Conservation (phyloP, 1,140 invertebrate genomes). For the Bombus breviceps region DNA sequence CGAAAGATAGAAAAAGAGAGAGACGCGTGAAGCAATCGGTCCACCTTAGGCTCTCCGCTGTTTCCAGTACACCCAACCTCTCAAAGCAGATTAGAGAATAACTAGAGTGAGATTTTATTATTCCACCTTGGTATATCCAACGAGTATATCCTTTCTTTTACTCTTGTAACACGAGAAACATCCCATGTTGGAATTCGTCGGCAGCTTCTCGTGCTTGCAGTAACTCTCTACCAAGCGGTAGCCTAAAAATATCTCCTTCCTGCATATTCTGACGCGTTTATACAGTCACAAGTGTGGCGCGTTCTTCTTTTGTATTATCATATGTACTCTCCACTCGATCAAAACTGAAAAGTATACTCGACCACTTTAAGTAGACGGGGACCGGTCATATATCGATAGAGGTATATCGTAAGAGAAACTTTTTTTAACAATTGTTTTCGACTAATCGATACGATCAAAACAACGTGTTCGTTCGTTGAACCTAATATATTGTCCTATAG, state of each 20-base stretch:
- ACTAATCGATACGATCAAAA: background rate
- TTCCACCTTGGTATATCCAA: conserved; percentile 19
- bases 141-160: conserved; percentile 34
- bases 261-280: conserved; percentile 50
- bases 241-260: conserved; percentile 62
- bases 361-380: background rate
- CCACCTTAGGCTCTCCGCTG: background rate
- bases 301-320: conserved; percentile 20
- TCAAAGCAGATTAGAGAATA: conserved; percentile 59
- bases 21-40: conserved; percentile 9
- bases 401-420: background rate
- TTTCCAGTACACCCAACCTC: conserved; percentile 1
- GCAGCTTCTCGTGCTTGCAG: conserved; percentile 40
- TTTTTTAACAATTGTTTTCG: background rate
- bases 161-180: conserved; percentile 59
- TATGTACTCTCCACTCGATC: conserved; percentile 6
- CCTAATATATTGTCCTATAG: background rate
- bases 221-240: conserved; percentile 37
- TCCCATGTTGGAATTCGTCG: conserved; percentile 24
- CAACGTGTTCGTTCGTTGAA: background rate
- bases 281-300: conserved; percentile 11
- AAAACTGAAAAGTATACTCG: background rate
- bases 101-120: conserved; percentile 49
- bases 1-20: background rate
- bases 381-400: background rate